Percentiles rank a stretch among this genome's conserved stretches.
phyloP scores from a whole-genome alignment of 2,113 vertebrate genomes.

The Tringa solitaria region DNA sequence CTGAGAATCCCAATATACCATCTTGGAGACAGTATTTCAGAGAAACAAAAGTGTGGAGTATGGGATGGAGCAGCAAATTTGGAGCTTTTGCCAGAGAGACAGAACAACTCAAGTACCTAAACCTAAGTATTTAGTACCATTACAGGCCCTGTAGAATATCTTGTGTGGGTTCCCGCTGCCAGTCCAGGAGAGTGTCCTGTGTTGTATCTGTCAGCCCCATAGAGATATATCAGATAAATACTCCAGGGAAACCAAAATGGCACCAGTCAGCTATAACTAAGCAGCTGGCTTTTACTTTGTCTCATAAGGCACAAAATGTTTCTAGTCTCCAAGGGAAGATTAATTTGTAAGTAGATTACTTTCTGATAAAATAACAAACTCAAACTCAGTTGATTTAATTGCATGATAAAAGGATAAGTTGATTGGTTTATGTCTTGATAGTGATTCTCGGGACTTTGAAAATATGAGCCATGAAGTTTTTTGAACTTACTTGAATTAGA shows the following conservation, averaged over 20 bases:
- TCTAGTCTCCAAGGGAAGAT: neutral
- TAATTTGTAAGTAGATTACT: neutral
- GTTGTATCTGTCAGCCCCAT: neutral
- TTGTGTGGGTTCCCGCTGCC: neutral
- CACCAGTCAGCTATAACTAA: neutral
- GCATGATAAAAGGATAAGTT: neutral
- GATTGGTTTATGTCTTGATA: neutral
- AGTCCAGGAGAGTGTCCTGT: neutral
- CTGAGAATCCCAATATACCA: neutral
- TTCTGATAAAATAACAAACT: neutral
- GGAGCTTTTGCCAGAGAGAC: neutral
- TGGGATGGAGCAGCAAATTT: neutral
- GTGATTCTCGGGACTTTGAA: neutral
- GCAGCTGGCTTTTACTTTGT: neutral
- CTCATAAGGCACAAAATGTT: neutral
- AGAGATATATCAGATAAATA: neutral
- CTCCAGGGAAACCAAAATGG: neutral
- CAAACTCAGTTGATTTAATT: neutral
- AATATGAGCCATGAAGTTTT: neutral
- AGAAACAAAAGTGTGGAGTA: neutral
- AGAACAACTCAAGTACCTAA: neutral
- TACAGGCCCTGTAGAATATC: neutral
- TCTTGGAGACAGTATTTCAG: neutral
- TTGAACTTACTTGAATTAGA: neutral
- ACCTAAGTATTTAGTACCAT: neutral